A percentile compares a stretch with the other conserved stretches of the same genome.
These are phyloP conservation scores for Drosophila murphyi DNA, from an alignment of 1,140 invertebrate genomes.

Conservation along the genomic window DNA sequence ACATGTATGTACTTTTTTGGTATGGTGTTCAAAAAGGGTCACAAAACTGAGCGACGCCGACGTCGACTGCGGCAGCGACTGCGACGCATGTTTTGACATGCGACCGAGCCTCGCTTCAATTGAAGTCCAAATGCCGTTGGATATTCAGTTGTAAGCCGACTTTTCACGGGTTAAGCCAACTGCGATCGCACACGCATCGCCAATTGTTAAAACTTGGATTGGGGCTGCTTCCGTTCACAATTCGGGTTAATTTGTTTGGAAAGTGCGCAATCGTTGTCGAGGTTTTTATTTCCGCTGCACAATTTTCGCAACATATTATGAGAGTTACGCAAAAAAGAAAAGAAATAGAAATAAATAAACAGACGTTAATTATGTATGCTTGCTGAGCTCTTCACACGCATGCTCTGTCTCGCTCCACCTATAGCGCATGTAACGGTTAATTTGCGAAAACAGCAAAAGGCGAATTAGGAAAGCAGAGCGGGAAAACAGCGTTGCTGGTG, in stretches of 20 bases:
- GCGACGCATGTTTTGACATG: conserved; percentile 43
- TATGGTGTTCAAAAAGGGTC: conserved; percentile 41
- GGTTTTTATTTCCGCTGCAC: conserved; percentile 64
- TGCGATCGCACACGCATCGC: conserved; percentile 35
- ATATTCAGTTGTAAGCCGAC: conserved; percentile 68
- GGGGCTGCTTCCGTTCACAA: conserved; percentile 60
- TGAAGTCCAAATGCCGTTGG: conserved; percentile 24
- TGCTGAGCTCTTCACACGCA: conserved; percentile 9
- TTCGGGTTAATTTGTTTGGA: conserved; percentile 79
- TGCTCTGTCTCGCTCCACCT: background rate
- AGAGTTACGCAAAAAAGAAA: conserved; percentile 48
- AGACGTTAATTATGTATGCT: conserved; percentile 36
- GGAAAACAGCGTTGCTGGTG: conserved; percentile 41
- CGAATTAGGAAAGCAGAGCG: conserved; percentile 43
- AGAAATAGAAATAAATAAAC: conserved; percentile 30
- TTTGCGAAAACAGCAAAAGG: conserved; percentile 40
- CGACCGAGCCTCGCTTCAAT: conserved; percentile 50
- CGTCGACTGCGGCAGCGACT: background rate
- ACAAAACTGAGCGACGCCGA: conserved; percentile 26
- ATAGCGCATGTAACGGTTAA: conserved; percentile 36
- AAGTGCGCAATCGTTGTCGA: conserved; percentile 45
- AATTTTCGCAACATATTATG: conserved; percentile 57
- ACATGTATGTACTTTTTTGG: background rate
- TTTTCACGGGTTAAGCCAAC: conserved; percentile 69
- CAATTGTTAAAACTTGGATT: conserved; percentile 29